phyloP scores from a whole-genome alignment of 2,888 invertebrate genomes.

The Mesoligia furuncula region DNA sequence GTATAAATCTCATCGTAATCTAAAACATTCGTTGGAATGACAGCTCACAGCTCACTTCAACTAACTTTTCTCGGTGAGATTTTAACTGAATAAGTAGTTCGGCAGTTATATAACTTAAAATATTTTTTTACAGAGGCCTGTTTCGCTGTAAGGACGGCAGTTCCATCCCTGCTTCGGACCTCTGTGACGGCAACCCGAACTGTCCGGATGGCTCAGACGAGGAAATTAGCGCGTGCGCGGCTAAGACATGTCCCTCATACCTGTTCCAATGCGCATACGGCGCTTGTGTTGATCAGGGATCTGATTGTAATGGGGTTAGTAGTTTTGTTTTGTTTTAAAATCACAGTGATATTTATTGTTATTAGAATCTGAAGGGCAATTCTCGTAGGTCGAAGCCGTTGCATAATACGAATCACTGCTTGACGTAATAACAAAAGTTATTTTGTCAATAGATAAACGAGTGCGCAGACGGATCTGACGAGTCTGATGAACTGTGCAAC shows the following conservation, averaged over 20 bases:
- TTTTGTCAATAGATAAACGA: conserved; percentile 34
- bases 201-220: conserved; percentile 84
- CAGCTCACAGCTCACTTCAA: too few species aligned
- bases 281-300: conserved; percentile 90
- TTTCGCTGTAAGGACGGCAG: conserved; percentile 79
- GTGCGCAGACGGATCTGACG: conserved; percentile 81
- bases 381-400: neutral
- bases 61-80: too few species aligned
- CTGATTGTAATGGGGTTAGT: conserved; percentile 86
- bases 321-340: neutral
- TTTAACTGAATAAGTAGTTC: too few species aligned
- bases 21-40: too few species aligned
- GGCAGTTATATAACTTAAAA: too few species aligned
- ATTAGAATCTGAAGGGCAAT: too few species aligned
- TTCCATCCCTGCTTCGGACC: conserved; percentile 71
- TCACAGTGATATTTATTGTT: too few species aligned
- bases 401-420: neutral
- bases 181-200: conserved; percentile 79
- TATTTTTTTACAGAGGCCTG: conserved; percentile 69
- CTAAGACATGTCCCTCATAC: conserved; percentile 84
- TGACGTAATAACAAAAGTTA: neutral
- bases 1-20: too few species aligned
- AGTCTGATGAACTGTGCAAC: conserved; percentile 76
- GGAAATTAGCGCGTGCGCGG: conserved; percentile 78
- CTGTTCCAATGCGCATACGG: conserved; percentile 92